A percentile compares a stretch with the other conserved stretches of the same genome.
Conservation (phyloP, 1,140 invertebrate genomes). For the Cyclina sinensis region DNA sequence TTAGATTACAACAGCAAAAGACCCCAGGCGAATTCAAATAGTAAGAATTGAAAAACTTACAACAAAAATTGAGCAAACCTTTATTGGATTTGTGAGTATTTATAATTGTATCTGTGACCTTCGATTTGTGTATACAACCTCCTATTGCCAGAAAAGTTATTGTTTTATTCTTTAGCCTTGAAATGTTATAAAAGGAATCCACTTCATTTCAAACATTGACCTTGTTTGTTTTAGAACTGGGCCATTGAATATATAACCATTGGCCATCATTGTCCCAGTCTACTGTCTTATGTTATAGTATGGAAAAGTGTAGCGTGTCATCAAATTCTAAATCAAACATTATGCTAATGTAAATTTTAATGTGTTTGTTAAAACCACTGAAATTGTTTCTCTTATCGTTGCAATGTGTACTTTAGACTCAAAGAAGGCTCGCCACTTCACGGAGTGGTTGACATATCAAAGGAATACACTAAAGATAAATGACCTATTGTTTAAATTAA, state of each 20-base stretch:
- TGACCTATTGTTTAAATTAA: constrained; percentile 16
- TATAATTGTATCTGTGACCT: too few relatives aligned
- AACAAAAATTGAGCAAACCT: too few relatives aligned
- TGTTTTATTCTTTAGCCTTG: background rate
- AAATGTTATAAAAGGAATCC: background rate
- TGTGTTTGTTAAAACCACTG: constrained; percentile 37
- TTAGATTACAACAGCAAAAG: too few relatives aligned
- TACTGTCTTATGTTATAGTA: background rate
- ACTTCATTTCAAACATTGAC: background rate
- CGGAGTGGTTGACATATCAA: background rate
- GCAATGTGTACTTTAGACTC: background rate
- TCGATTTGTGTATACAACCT: too few relatives aligned
- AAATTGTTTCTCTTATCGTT: constrained; percentile 28
- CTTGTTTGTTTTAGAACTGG: background rate
- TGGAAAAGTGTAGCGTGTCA: background rate
- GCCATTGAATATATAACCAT: background rate
- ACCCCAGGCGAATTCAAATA: too few relatives aligned
- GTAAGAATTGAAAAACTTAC: too few relatives aligned
- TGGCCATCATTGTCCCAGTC: background rate
- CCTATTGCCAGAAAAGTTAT: too few relatives aligned
- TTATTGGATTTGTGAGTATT: too few relatives aligned
- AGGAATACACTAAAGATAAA: background rate
- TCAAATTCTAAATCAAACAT: constrained; percentile 19
- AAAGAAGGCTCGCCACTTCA: background rate
- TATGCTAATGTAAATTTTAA: constrained; percentile 34